These are phyloP conservation scores for Ondatra zibethicus DNA, from an alignment of 2,113 vertebrate genomes.

Conservation along the genomic window DNA sequence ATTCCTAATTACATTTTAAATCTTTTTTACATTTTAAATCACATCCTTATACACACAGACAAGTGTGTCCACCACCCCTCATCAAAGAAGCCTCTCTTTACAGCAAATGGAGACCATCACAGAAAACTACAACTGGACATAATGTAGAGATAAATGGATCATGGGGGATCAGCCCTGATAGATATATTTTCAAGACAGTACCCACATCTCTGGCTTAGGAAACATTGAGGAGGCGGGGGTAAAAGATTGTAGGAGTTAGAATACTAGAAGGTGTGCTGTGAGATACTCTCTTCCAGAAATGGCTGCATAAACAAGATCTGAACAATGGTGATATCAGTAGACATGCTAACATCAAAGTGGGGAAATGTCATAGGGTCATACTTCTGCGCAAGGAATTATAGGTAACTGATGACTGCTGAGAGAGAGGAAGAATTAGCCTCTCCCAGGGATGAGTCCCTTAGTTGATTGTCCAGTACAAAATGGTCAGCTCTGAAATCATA, in stretches of 20 bases:
- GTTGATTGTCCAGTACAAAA: background rate
- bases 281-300: background rate
- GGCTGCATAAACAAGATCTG: no score
- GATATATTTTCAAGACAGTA: background rate
- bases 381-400: background rate
- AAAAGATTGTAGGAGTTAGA: background rate
- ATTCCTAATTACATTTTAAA: background rate
- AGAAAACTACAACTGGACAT: no score
- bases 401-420: background rate
- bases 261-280: background rate
- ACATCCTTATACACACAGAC: background rate
- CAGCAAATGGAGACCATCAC: no score
- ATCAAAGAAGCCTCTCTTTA: no score
- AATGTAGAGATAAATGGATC: background rate
- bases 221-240: background rate
- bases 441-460: background rate
- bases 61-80: background rate
- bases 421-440: background rate
- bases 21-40: no score
- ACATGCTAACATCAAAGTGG: background rate
- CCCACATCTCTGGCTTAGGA: background rate
- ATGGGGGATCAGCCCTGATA: background rate
- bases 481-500: background rate
- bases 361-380: background rate
- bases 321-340: background rate